Percentiles rank a stretch among this genome's conserved stretches.
phyloP scores from a whole-genome alignment of 1,140 invertebrate genomes.

The Parapsyche elsis region DNA sequence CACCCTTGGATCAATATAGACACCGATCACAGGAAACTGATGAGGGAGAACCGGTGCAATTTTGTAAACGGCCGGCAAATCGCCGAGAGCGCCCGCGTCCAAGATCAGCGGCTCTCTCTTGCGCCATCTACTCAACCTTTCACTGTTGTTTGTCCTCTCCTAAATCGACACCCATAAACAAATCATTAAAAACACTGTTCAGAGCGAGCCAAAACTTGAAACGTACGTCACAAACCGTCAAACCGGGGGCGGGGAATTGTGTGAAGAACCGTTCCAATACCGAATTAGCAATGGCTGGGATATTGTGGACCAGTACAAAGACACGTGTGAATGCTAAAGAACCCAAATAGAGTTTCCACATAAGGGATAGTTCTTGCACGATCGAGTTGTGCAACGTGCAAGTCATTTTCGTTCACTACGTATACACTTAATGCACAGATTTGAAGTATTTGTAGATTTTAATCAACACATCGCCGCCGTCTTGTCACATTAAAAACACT shows the following conservation, averaged over 20 bases:
- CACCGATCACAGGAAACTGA: conserved; percentile 78
- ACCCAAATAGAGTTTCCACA: conserved; percentile 34
- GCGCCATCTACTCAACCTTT: conserved; percentile 59
- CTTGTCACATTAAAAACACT: neutral
- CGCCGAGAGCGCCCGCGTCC: conserved; percentile 70
- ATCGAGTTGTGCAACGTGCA: conserved; percentile 11
- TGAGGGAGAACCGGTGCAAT: conserved; percentile 71
- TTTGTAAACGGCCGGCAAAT: conserved; percentile 73
- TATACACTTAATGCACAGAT: neutral
- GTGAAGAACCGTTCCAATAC: conserved; percentile 30
- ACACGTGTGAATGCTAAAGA: conserved; percentile 31
- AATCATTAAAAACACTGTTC: neutral
- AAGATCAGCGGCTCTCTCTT: conserved; percentile 63
- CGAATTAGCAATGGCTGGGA: conserved; percentile 30
- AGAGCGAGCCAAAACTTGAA: no score
- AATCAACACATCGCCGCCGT: neutral
- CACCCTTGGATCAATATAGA: conserved; percentile 78
- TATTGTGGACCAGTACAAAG: neutral
- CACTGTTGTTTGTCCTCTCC: conserved; percentile 59
- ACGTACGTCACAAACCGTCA: neutral
- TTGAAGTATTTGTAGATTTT: neutral
- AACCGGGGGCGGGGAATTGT: neutral
- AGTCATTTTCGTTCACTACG: neutral
- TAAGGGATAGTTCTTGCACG: neutral
- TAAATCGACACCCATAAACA: conserved; percentile 52